Conservation (phyloP, 2,797 vertebrate species). For the Centroberyx gerrardi region DNA sequence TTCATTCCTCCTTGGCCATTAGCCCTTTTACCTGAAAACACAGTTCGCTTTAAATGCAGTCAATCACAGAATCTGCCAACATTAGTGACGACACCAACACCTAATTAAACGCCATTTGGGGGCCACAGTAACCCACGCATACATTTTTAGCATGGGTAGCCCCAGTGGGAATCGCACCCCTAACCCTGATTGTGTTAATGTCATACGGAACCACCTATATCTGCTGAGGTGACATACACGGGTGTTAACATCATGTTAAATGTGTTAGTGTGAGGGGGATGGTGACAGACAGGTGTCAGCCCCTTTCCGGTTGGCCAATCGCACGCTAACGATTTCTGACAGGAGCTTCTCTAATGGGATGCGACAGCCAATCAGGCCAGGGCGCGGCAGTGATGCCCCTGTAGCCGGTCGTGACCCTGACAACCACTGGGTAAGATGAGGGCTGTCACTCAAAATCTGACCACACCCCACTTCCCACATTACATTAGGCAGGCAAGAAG, state of each 20-base stretch:
- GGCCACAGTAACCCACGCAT: neutral
- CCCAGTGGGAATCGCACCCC: neutral
- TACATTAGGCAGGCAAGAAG: neutral
- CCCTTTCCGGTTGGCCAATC: constrained; percentile 31
- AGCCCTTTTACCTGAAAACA: neutral
- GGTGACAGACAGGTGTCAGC: constrained; percentile 52
- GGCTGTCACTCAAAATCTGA: constrained; percentile 40
- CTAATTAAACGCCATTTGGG: too few species aligned
- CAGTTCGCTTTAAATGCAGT: too few species aligned
- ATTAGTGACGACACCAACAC: too few species aligned
- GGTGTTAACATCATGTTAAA: constrained; percentile 24
- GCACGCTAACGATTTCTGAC: constrained; percentile 38
- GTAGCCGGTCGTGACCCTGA: constrained; percentile 28
- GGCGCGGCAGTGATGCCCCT: constrained; percentile 15
- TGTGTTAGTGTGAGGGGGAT: constrained; percentile 22
- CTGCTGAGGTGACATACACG: neutral
- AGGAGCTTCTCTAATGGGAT: constrained; percentile 27
- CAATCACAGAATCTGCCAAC: too few species aligned
- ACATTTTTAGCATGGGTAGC: neutral
- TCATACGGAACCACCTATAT: neutral
- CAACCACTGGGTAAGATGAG: constrained; percentile 17
- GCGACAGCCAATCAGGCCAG: constrained; percentile 42
- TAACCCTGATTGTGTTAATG: neutral
- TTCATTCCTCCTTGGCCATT: neutral
- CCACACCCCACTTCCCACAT: neutral